A percentile compares a stretch with the other conserved stretches of the same genome.
Conservation (phyloP, 2,797 vertebrate species). For the Anisognathus igniventris region DNA sequence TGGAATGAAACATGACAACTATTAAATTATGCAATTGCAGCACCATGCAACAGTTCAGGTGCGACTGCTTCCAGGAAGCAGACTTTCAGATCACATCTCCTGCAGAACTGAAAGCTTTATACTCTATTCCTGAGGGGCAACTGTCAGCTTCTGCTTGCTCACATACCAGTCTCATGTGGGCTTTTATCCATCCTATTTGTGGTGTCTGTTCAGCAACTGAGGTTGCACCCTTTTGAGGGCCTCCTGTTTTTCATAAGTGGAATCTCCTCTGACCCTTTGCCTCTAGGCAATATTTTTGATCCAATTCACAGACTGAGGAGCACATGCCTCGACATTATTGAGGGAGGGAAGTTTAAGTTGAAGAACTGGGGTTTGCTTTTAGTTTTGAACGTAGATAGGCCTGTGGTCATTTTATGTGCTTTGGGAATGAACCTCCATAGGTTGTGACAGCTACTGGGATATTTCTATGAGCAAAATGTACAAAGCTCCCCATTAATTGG, state of each 20-base stretch:
- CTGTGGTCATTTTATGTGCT: background rate
- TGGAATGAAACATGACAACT: conserved; percentile 19
- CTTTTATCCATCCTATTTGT: conserved; percentile 60
- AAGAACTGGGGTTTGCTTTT: conserved; percentile 20
- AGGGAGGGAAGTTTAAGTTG: conserved; percentile 51
- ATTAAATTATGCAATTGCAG: conserved; percentile 47
- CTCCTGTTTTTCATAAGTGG: conserved; percentile 46
- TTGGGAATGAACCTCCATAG: background rate
- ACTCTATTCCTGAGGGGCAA: conserved; percentile 47
- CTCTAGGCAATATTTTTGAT: conserved; percentile 51
- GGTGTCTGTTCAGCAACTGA: conserved; percentile 54
- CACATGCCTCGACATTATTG: conserved; percentile 7
- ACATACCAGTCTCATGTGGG: conserved; percentile 48
- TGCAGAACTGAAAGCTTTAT: conserved; percentile 43
- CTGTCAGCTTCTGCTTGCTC: conserved; percentile 59
- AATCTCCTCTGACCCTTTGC: conserved; percentile 58
- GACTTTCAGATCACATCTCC: conserved; percentile 55
- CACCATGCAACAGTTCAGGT: conserved; percentile 40
- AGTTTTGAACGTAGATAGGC: background rate
- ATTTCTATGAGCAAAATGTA: background rate
- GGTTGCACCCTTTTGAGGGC: conserved; percentile 50
- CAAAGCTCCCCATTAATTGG: background rate
- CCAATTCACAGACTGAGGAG: conserved; percentile 31
- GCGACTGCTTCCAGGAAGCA: conserved; percentile 35
- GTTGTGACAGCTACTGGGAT: background rate